phyloP scores from a whole-genome alignment of 2,888 invertebrate genomes.

The Drosophila paramelanica region DNA sequence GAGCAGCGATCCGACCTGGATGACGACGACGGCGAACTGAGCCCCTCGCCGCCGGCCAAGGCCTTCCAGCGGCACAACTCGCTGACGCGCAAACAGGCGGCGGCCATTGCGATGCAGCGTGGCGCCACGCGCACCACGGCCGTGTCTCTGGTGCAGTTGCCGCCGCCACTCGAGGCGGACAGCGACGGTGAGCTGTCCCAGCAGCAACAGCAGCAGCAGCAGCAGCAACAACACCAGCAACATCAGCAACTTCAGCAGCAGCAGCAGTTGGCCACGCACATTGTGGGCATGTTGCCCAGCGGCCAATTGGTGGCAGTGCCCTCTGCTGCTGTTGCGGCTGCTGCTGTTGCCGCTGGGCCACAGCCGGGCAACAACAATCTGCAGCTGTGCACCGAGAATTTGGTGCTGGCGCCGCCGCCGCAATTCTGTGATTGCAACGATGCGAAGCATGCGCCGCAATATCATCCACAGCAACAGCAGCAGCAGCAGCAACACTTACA shows the following conservation, averaged over 20 bases:
- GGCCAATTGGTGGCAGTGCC: conserved; percentile 75
- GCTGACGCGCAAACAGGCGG: conserved; percentile 87
- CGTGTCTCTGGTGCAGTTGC: conserved; percentile 91
- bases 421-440: conserved; percentile 93
- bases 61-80: conserved; percentile 88
- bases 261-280: conserved; percentile 74
- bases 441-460: conserved; percentile 84
- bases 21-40: conserved; percentile 84
- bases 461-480: conserved; percentile 70
- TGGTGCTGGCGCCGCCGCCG: conserved; percentile 93
- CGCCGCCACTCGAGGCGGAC: conserved; percentile 91
- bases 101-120: conserved; percentile 87
- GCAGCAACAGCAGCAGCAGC: conserved; percentile 45
- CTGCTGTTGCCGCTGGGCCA: conserved; percentile 51
- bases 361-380: conserved; percentile 74
- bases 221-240: conserved; percentile 30
- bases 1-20: conserved; percentile 83
- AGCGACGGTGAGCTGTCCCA: conserved; percentile 87
- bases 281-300: conserved; percentile 77
- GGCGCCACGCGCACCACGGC: conserved; percentile 88
- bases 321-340: conserved; percentile 70
- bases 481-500: conserved; percentile 74
- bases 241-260: conserved; percentile 60
- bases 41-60: conserved; percentile 85
- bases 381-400: conserved; percentile 85